phyloP scores from a whole-genome alignment of 2,113 vertebrate genomes.

The Oncorhynchus tshawytscha region DNA sequence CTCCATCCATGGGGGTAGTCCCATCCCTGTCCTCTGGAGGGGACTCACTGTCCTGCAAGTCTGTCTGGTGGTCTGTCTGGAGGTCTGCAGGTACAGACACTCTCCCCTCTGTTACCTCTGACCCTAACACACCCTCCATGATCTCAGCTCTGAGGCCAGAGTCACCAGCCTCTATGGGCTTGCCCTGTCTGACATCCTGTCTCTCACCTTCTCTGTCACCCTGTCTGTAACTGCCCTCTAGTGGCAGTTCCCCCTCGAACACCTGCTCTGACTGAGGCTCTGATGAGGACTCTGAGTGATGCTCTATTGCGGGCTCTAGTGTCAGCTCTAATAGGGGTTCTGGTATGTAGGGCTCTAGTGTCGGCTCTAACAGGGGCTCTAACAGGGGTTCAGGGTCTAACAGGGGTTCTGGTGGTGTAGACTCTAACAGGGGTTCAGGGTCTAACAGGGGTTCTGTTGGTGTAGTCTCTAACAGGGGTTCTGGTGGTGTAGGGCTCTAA shows the following conservation, averaged over 20 bases:
- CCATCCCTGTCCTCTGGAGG: background rate
- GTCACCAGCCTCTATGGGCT: background rate
- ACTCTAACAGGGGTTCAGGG: no score
- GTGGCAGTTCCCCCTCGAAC: background rate
- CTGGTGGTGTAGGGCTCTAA: no score
- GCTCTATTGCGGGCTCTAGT: no score
- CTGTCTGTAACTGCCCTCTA: background rate
- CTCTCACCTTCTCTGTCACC: background rate
- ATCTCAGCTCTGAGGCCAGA: constrained; percentile 14
- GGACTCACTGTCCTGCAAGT: background rate
- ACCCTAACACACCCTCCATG: constrained; percentile 6
- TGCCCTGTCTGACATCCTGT: background rate
- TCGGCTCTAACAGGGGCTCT: no score
- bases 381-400: no score
- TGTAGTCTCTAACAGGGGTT: no score
- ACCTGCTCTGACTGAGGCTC: background rate
- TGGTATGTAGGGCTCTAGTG: no score
- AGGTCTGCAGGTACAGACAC: background rate
- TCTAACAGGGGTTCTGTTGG: no score
- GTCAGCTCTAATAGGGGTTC: no score
- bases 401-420: no score
- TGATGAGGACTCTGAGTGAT: no score
- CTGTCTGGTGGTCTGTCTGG: background rate
- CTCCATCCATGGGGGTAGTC: constrained; percentile 7
- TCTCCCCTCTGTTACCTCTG: background rate